Conservation (phyloP, 2,797 vertebrate species). For the Zenarchopterus dispar region DNA sequence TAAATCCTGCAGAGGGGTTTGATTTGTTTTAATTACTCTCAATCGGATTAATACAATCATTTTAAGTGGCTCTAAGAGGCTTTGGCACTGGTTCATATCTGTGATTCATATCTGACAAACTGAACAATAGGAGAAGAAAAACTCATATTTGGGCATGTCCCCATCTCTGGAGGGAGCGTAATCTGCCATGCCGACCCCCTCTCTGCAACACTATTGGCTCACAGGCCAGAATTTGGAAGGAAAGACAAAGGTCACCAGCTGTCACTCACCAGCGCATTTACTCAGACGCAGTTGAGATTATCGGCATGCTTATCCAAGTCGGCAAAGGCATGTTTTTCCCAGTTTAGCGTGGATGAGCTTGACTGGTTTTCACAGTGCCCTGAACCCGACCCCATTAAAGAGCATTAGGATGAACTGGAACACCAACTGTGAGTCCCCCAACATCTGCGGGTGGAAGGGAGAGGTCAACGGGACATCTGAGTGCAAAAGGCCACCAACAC, state of each 20-base stretch:
- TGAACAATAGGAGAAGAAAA: constrained; percentile 39
- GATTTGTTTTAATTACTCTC: constrained; percentile 36
- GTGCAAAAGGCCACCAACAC: background rate
- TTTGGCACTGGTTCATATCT: constrained; percentile 28
- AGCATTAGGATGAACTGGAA: constrained; percentile 18
- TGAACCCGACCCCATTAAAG: constrained; percentile 17
- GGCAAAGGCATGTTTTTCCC: constrained; percentile 5
- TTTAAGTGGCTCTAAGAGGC: constrained; percentile 61
- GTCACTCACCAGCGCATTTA: constrained; percentile 50
- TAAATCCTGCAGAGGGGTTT: constrained; percentile 49
- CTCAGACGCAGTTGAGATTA: constrained; percentile 44
- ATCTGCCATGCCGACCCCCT: constrained; percentile 55
- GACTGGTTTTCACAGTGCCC: constrained; percentile 2
- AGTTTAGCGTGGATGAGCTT: constrained; percentile 16
- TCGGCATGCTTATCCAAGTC: constrained; percentile 21
- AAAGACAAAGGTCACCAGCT: constrained; percentile 58
- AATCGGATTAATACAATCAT: constrained; percentile 62
- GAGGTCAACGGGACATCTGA: background rate
- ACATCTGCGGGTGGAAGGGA: background rate
- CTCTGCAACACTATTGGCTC: constrained; percentile 47
- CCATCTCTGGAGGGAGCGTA: constrained; percentile 32
- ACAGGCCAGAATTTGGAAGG: constrained; percentile 24
- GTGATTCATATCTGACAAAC: constrained; percentile 36
- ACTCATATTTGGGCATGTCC: constrained; percentile 18
- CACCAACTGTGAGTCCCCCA: background rate